phyloP scores from a whole-genome alignment of 2,888 invertebrate genomes.

The Gastrophysa polygoni region DNA sequence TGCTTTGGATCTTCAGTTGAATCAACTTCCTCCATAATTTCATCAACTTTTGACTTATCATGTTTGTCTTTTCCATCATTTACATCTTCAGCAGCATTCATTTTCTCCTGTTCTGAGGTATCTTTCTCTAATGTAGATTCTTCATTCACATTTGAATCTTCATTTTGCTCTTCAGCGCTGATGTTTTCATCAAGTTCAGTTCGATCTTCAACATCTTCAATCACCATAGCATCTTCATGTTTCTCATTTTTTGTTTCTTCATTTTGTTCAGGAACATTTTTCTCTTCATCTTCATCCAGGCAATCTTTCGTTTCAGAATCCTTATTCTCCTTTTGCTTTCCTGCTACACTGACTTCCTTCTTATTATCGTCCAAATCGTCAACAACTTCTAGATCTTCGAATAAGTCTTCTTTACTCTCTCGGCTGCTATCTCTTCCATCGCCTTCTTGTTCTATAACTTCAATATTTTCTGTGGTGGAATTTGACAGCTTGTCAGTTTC shows the following conservation, averaged over 20 bases:
- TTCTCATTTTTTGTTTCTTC: too few species aligned
- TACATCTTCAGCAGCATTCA: not conserved
- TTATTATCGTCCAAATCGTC: conserved; percentile 25
- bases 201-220: not conserved
- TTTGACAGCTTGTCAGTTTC: not conserved
- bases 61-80: not conserved
- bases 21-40: not conserved
- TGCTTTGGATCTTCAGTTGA: not conserved
- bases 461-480: not conserved
- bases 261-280: not conserved
- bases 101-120: conserved; percentile 20
- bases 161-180: too few species aligned
- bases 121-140: conserved; percentile 23
- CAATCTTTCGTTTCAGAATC: not conserved
- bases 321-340: conserved; percentile 24
- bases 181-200: too few species aligned
- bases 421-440: not conserved
- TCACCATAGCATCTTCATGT: not conserved
- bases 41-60: not conserved
- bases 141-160: not conserved
- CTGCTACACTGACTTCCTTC: conserved; percentile 12
- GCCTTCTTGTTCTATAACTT: not conserved
- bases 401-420: conserved; percentile 10
- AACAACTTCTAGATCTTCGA: conserved; percentile 13
- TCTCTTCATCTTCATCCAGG: not conserved